Base-by-base conservation (phyloP, 2,888 invertebrate species). In the Epirrhoe alternata region DNA sequence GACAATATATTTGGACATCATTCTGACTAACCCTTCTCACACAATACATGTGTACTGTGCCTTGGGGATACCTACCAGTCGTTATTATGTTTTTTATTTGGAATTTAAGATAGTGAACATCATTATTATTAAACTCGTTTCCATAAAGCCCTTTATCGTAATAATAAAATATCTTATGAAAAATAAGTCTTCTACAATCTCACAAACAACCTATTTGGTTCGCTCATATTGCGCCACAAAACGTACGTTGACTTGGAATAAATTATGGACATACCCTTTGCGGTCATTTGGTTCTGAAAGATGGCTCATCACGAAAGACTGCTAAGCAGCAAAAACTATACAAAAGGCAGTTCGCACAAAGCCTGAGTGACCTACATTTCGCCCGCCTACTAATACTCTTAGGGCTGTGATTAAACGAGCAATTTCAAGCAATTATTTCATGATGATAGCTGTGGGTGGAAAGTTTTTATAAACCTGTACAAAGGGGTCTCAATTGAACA, bases 341-440 rank as follows among this genome's bases (percentile, higher is more conserved):
- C 87, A 89, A 90, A 72, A 84, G 83, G 76, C 75, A 70, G 73
- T 74, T 74, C 75, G 76, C 77, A 87, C 87, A 89, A 89, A 88
- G 87, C 82, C 78, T 74, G 74, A 79, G 82, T 84, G 89, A 89
- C 89, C 89, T 84, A 89, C 77, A 86, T 89, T 73, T 72, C 74
- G 69, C 72, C 17, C 61, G 72, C 82, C 83, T 79, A 74, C 78
- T 88, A 88, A 88, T 86, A 84, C 84, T 85, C 83, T 86, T 85
- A 45, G 14, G 24, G 45, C 6, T 6, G 45, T 5, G n/a, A 45
- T 45, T 45, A 14, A 3, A 45, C 45, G 45, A 45, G 45, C 45
- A 45, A 45, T 45, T 45, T 14, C 14, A n/a, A 45, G 45, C 45
- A 45, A 45, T 45, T 45, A 14, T 45, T 45, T n/a, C 45, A 5